phyloP scores from a whole-genome alignment of 2,888 invertebrate species.

The Melanargia galathea region DNA sequence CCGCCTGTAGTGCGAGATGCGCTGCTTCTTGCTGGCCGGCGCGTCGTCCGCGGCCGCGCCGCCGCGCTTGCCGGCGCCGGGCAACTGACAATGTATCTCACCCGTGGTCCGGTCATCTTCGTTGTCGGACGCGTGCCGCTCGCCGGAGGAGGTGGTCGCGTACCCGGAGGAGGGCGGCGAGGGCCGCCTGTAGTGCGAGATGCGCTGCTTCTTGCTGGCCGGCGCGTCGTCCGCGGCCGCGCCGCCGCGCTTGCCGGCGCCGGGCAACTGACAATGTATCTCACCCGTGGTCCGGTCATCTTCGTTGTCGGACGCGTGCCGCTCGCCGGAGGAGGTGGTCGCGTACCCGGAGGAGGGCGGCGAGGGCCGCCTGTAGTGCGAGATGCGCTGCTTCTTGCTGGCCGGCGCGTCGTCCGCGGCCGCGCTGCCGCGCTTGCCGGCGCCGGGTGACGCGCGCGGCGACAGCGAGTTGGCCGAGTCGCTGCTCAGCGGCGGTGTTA shows the following conservation, averaged over 20 bases:
- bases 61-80: slow-evolving; percentile 83
- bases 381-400: slow-evolving; percentile 92
- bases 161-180: slow-evolving; percentile 72
- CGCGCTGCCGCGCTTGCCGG: slow-evolving; percentile 86
- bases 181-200: slow-evolving; percentile 88
- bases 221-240: too few relatives aligned
- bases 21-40: slow-evolving; percentile 87
- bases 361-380: slow-evolving; percentile 85
- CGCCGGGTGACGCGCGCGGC: slow-evolving; percentile 84
- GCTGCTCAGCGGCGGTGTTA: slow-evolving; percentile 93
- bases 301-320: slow-evolving; percentile 80
- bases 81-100: slow-evolving; percentile 54
- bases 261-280: slow-evolving; percentile 52
- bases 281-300: slow-evolving; percentile 79
- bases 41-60: slow-evolving; percentile 87
- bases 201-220: slow-evolving; percentile 87
- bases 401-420: slow-evolving; percentile 84
- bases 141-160: slow-evolving; percentile 72
- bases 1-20: slow-evolving; percentile 90
- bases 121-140: slow-evolving; percentile 77
- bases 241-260: too few relatives aligned
- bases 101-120: slow-evolving; percentile 74
- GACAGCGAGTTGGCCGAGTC: slow-evolving; percentile 93
- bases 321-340: slow-evolving; percentile 74
- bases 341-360: slow-evolving; percentile 71